Evolutionary conservation across 2,797 vertebrate genomes (phyloP).

Genomic region (Neostethus bicornis): DNA sequence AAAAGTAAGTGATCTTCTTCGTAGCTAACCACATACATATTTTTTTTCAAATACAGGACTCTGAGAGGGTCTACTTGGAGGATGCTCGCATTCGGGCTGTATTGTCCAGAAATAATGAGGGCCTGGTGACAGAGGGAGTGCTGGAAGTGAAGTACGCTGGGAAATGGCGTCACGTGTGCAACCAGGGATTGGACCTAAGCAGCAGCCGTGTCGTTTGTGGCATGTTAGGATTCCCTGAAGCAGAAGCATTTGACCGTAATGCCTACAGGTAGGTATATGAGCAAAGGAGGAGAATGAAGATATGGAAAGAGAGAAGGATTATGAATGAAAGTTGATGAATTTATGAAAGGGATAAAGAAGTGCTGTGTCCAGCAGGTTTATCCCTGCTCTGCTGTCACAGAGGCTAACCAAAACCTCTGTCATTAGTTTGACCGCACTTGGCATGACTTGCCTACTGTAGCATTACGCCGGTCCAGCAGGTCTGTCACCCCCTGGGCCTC

Average conservation of each 20-base stretch:
- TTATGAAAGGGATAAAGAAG: slow-evolving; percentile 51
- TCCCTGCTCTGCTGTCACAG: slow-evolving; percentile 52
- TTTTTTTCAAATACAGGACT: slow-evolving; percentile 56
- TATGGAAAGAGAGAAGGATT: neutral
- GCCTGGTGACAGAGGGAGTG: slow-evolving; percentile 88
- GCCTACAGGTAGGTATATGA: slow-evolving; percentile 87
- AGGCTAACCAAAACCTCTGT: slow-evolving; percentile 60
- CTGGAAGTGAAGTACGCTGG: slow-evolving; percentile 92
- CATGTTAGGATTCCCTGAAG: slow-evolving; percentile 91
- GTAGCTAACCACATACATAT: too few species aligned
- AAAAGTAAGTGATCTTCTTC: too few species aligned
- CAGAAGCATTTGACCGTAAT: slow-evolving; percentile 76
- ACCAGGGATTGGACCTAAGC: slow-evolving; percentile 85
- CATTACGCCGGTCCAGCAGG: slow-evolving; percentile 34
- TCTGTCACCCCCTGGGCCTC: slow-evolving; percentile 41
- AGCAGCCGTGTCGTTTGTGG: slow-evolving; percentile 91
- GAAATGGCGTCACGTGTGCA: slow-evolving; percentile 93
- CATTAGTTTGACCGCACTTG: slow-evolving; percentile 68
- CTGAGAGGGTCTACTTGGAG: slow-evolving; percentile 73
- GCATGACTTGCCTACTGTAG: slow-evolving; percentile 41
- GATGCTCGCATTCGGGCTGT: slow-evolving; percentile 89
- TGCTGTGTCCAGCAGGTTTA: slow-evolving; percentile 30
- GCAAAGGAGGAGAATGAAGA: neutral
- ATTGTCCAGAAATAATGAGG: slow-evolving; percentile 77
- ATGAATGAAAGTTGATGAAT: slow-evolving; percentile 4